These are phyloP conservation scores for Hydrolagus colliei DNA, from an alignment of 2,797 vertebrate genomes.

Conservation along the genomic window DNA sequence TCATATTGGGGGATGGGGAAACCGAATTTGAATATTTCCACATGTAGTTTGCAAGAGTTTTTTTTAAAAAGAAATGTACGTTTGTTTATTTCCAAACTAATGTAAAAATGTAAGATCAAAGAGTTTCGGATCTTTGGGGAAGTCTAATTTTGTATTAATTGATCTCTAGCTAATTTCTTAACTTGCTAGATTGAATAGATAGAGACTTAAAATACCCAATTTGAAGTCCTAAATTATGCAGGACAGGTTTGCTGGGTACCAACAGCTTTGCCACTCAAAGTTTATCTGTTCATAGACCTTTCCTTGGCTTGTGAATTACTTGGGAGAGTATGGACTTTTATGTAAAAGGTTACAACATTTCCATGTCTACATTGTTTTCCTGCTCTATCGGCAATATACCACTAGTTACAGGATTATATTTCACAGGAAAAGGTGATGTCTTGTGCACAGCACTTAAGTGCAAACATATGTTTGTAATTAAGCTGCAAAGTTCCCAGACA, in stretches of 20 bases:
- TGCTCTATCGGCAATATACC: background rate
- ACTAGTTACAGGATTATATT: background rate
- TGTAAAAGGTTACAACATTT: background rate
- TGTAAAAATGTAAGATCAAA: background rate
- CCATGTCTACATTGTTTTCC: background rate
- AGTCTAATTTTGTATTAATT: too few species aligned
- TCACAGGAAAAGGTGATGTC: background rate
- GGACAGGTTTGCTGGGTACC: background rate
- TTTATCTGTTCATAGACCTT: background rate
- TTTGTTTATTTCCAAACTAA: background rate
- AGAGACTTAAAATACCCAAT: background rate
- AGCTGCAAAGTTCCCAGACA: background rate
- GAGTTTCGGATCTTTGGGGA: background rate
- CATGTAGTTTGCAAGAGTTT: conserved; percentile 46
- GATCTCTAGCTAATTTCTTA: too few species aligned
- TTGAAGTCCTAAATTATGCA: background rate
- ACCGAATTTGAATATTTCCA: conserved; percentile 53
- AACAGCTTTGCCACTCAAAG: background rate
- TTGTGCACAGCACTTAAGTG: background rate
- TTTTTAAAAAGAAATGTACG: background rate
- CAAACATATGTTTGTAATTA: background rate
- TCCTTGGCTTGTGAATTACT: background rate
- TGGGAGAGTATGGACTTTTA: background rate
- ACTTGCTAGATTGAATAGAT: background rate
- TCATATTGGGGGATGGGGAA: conserved; percentile 34